Evolutionary conservation across 35 echinoderm and acorn worm genomes (phyloP).

Genomic region (Apostichopus parvimensis): DNA sequence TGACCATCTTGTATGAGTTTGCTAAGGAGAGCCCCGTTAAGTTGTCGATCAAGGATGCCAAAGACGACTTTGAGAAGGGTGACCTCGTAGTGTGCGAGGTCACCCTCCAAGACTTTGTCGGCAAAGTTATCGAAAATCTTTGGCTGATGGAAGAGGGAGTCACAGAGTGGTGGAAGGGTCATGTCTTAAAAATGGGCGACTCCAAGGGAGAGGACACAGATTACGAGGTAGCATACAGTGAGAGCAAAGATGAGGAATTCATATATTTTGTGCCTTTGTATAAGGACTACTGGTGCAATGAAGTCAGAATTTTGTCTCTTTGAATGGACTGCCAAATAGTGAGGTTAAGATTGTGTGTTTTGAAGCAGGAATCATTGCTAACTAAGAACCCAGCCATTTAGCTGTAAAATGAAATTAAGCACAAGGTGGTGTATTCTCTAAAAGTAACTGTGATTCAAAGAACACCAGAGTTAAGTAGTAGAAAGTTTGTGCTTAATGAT

Average conservation of each 20-base stretch:
- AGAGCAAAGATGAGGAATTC: slow-evolving; percentile 33
- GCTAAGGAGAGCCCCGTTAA: slow-evolving; percentile 23
- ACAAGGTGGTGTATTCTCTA: too few species aligned
- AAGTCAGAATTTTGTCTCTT: slow-evolving; percentile 44
- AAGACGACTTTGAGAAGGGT: slow-evolving; percentile 36
- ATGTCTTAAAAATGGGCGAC: slow-evolving; percentile 30
- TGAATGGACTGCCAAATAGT: background rate
- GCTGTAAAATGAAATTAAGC: too few species aligned
- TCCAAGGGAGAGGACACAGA: slow-evolving; percentile 42
- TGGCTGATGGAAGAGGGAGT: slow-evolving; percentile 49
- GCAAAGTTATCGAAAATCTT: slow-evolving; percentile 52
- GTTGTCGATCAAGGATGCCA: slow-evolving; percentile 25
- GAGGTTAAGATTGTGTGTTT: too few species aligned
- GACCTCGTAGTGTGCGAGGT: slow-evolving; percentile 51
- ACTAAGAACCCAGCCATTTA: too few species aligned
- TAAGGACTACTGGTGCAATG: slow-evolving; percentile 57
- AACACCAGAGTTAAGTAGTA: too few species aligned
- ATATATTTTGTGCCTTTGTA: slow-evolving; percentile 49
- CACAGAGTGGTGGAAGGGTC: slow-evolving; percentile 48
- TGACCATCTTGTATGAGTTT: slow-evolving; percentile 49
- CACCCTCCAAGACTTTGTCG: slow-evolving; percentile 30
- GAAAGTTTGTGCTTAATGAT: too few species aligned
- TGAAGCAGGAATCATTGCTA: too few species aligned
- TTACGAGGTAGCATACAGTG: slow-evolving; percentile 39
- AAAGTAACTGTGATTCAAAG: too few species aligned